These are phyloP conservation scores for Meleagris gallopavo DNA, from an alignment of 2,113 vertebrate genomes.

Conservation along the genomic window DNA sequence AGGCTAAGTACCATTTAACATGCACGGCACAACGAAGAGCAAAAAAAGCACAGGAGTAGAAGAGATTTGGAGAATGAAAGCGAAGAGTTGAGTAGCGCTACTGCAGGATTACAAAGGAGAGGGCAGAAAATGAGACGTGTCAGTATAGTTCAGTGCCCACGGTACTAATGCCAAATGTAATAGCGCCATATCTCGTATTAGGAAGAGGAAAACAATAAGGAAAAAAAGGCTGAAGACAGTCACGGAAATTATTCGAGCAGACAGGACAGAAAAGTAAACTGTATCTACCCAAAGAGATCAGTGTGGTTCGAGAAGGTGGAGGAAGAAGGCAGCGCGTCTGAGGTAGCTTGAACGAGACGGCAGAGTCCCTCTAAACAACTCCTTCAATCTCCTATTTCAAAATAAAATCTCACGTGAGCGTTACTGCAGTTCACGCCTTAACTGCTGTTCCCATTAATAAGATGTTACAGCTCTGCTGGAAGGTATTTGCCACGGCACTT, in stretches of 20 bases:
- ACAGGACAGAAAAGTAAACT: neutral
- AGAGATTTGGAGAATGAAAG: neutral
- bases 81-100: neutral
- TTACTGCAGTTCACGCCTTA: slow-evolving; percentile 32
- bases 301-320: neutral
- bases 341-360: neutral
- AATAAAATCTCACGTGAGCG: slow-evolving; percentile 47
- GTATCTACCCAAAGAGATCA: slow-evolving; percentile 4
- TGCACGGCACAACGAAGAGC: neutral
- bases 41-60: neutral
- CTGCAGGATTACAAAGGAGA: neutral
- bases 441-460: slow-evolving; percentile 52
- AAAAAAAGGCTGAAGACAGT: neutral
- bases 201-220: neutral
- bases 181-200: neutral
- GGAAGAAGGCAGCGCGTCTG: neutral
- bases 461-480: slow-evolving; percentile 53
- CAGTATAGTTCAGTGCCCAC: neutral
- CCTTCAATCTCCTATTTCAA: slow-evolving; percentile 49
- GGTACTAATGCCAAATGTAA: neutral
- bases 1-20: neutral
- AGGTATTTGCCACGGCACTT: slow-evolving; percentile 70
- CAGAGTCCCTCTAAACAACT: slow-evolving; percentile 19
- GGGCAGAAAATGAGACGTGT: neutral
- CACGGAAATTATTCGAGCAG: neutral